These are phyloP conservation scores for Drosophila trichaetosa DNA, from an alignment of 2,888 invertebrate species.

Conservation along the genomic window DNA sequence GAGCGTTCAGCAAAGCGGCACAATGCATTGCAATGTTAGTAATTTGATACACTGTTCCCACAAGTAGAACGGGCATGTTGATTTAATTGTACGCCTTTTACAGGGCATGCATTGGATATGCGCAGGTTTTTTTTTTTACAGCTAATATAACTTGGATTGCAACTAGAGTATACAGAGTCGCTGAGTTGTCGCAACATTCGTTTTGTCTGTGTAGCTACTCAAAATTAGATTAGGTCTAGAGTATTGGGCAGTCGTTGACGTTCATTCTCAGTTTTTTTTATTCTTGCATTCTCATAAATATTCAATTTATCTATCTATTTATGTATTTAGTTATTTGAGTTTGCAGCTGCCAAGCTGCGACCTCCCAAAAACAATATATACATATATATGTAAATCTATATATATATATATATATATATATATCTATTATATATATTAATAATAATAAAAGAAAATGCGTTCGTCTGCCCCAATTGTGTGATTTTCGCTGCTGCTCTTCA, in stretches of 20 bases:
- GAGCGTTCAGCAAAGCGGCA: constrained; percentile 48
- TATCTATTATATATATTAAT: neutral
- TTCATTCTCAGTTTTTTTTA: neutral
- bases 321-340: constrained; percentile 19
- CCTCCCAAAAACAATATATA: constrained; percentile 22
- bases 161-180: neutral
- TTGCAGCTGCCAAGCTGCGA: constrained; percentile 30
- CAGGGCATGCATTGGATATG: neutral
- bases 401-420: neutral
- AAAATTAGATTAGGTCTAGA: neutral
- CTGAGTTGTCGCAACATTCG: neutral
- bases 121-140: neutral
- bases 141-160: neutral
- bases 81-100: neutral
- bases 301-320: constrained; percentile 39
- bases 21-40: constrained; percentile 39
- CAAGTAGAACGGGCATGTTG: neutral
- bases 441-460: constrained; percentile 20
- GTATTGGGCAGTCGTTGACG: neutral
- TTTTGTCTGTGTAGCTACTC: neutral
- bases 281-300: constrained; percentile 39
- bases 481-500: constrained; percentile 23
- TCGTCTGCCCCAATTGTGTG: constrained; percentile 43
- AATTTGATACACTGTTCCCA: constrained; percentile 10
- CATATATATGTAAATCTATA: neutral